These are phyloP conservation scores for Olivierus martensii DNA, from an alignment of 1,140 invertebrate species.

Conservation along the genomic window DNA sequence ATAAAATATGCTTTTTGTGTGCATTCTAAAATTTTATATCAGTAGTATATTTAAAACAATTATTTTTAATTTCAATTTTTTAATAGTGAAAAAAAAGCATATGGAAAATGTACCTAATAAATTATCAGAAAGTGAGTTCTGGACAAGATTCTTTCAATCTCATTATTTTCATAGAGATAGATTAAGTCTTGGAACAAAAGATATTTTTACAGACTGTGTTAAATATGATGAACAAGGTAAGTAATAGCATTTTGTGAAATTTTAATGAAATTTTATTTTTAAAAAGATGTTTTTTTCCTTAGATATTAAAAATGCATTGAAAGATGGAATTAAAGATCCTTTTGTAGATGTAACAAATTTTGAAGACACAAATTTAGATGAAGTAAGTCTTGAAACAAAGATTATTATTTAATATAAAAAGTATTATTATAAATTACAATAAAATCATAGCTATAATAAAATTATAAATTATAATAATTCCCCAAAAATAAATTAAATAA, in stretches of 20 bases:
- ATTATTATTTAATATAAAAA: conserved; percentile 1
- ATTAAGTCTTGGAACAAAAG: conserved; percentile 58
- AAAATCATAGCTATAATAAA: too few species aligned
- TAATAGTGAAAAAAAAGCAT: conserved; percentile 82
- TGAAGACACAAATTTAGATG: conserved; percentile 55
- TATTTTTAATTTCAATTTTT: conserved; percentile 1
- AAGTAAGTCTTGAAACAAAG: conserved; percentile 24
- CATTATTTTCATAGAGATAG: conserved; percentile 99
- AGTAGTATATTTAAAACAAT: too few species aligned
- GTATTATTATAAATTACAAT: too few species aligned
- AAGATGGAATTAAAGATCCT: conserved; percentile 57
- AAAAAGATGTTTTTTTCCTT: too few species aligned
- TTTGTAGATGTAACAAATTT: conserved; percentile 65
- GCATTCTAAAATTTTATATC: too few species aligned
- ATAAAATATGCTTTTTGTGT: too few species aligned
- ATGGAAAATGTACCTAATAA: conserved; percentile 89
- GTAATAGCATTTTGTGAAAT: not conserved
- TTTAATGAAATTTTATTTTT: conserved; percentile 19
- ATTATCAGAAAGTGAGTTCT: conserved; percentile 93
- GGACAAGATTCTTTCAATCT: conserved; percentile 99
- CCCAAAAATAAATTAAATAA: too few species aligned
- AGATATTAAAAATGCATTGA: conserved; percentile 62
- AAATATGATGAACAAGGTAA: conserved; percentile 77
- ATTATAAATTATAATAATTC: too few species aligned
- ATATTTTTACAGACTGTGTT: conserved; percentile 92